phyloP scores from a whole-genome alignment of 2,797 vertebrate genomes.

The Enteromius thamalakanensis region DNA sequence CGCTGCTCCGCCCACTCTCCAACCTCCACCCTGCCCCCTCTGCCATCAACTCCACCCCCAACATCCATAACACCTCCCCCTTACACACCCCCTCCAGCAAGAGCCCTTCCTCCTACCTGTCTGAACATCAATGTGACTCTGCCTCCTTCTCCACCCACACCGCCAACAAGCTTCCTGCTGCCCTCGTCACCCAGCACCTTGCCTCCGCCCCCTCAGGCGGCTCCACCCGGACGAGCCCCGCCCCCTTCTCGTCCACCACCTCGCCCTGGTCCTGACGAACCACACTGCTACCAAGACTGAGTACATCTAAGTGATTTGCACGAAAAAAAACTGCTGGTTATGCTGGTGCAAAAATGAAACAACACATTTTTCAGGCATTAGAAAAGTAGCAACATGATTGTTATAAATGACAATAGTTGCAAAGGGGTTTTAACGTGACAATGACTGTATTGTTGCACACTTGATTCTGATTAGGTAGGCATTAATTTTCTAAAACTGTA shows the following conservation, averaged over 20 bases:
- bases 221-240: slow-evolving; percentile 71
- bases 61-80: slow-evolving; percentile 62
- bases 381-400: neutral
- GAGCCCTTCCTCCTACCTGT: slow-evolving; percentile 65
- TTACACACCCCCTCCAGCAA: slow-evolving; percentile 71
- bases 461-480: slow-evolving; percentile 13
- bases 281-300: slow-evolving; percentile 18
- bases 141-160: slow-evolving; percentile 44
- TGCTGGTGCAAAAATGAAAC: neutral
- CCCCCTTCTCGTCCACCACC: slow-evolving; percentile 86
- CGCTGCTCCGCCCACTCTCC: slow-evolving; percentile 66
- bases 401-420: neutral
- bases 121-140: slow-evolving; percentile 37
- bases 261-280: slow-evolving; percentile 77
- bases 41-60: slow-evolving; percentile 77
- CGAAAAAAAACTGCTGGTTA: neutral
- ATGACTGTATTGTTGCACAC: slow-evolving; percentile 6
- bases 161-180: slow-evolving; percentile 64
- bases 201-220: slow-evolving; percentile 71
- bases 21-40: slow-evolving; percentile 74
- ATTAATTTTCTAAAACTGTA: neutral
- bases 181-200: slow-evolving; percentile 67
- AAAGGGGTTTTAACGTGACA: neutral
- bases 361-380: neutral
- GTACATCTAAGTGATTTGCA: neutral